These are phyloP conservation scores for Tragelaphus eurycerus DNA, from an alignment of 2,797 vertebrate genomes.

Conservation along the genomic window DNA sequence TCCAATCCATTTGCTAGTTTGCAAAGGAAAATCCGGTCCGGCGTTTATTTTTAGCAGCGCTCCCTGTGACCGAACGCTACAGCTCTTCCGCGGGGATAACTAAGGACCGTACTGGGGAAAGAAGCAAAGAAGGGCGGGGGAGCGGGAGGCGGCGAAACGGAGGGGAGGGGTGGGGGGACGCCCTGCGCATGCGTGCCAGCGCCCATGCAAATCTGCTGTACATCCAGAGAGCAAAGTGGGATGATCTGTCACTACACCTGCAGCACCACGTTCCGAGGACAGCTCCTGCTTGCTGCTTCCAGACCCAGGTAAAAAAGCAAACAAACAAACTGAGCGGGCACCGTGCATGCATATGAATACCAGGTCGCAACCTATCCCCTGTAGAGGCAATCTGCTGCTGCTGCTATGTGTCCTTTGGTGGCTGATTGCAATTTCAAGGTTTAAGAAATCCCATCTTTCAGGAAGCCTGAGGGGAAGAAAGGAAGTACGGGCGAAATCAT, in stretches of 20 bases:
- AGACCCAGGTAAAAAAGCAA: slow-evolving; percentile 65
- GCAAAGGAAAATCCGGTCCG: slow-evolving; percentile 71
- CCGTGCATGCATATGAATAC: slow-evolving; percentile 51
- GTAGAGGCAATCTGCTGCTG: slow-evolving; percentile 55
- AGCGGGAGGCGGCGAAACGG: slow-evolving; percentile 25
- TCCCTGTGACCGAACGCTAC: slow-evolving; percentile 58
- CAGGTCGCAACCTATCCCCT: slow-evolving; percentile 9
- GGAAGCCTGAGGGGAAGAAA: slow-evolving; percentile 81
- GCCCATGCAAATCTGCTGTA: slow-evolving; percentile 67
- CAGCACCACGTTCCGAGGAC: slow-evolving; percentile 84
- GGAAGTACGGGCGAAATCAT: slow-evolving; percentile 76
- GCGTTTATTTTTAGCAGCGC: slow-evolving; percentile 65
- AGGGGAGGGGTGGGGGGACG: neutral
- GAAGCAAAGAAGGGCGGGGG: slow-evolving; percentile 15
- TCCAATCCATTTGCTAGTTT: slow-evolving; percentile 53
- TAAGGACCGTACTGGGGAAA: slow-evolving; percentile 32
- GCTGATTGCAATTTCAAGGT: slow-evolving; percentile 83
- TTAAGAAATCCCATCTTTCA: slow-evolving; percentile 81
- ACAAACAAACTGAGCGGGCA: neutral
- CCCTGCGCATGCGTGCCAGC: slow-evolving; percentile 81
- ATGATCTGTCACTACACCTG: slow-evolving; percentile 83
- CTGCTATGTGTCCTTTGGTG: slow-evolving; percentile 75
- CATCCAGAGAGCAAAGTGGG: slow-evolving; percentile 78
- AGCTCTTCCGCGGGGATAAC: slow-evolving; percentile 34
- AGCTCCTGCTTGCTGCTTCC: slow-evolving; percentile 79